A percentile compares a stretch with the other conserved stretches of the same genome.
Conservation (phyloP, 2,888 invertebrate genomes). For the Pherbina coryleti region DNA sequence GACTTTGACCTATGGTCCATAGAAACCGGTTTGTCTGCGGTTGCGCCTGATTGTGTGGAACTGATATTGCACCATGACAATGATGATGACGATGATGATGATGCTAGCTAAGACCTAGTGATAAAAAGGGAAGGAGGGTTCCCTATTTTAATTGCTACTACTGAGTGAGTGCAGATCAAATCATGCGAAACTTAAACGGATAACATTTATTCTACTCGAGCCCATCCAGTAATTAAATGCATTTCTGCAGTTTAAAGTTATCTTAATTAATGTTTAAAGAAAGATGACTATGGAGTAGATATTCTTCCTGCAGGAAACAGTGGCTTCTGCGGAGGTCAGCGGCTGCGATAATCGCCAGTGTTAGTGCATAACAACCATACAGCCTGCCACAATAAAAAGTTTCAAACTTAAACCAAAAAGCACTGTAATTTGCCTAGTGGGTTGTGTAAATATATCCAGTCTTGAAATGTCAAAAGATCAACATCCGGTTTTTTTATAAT, state of each 20-base stretch:
- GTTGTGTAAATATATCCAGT: no score
- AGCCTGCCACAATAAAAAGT: no score
- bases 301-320: neutral
- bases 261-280: constrained; percentile 16
- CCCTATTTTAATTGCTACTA: constrained; percentile 17
- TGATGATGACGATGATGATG: neutral
- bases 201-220: neutral
- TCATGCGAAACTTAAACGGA: neutral
- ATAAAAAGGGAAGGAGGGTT: neutral
- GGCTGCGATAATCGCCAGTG: no score
- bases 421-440: neutral
- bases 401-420: no score
- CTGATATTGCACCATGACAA: neutral
- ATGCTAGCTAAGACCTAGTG: neutral
- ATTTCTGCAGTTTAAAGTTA: constrained; percentile 29
- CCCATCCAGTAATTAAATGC: constrained; percentile 30
- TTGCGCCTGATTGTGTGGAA: neutral
- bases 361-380: no score
- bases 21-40: neutral
- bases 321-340: no score
- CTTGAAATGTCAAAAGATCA: no score
- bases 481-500: no score
- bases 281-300: neutral
- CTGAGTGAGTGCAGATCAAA: neutral
- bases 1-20: constrained; percentile 35